A percentile compares a stretch with the other conserved stretches of the same genome.
These are phyloP conservation scores for Alethe castanea DNA, from an alignment of 2,113 vertebrate genomes.

Conservation along the genomic window DNA sequence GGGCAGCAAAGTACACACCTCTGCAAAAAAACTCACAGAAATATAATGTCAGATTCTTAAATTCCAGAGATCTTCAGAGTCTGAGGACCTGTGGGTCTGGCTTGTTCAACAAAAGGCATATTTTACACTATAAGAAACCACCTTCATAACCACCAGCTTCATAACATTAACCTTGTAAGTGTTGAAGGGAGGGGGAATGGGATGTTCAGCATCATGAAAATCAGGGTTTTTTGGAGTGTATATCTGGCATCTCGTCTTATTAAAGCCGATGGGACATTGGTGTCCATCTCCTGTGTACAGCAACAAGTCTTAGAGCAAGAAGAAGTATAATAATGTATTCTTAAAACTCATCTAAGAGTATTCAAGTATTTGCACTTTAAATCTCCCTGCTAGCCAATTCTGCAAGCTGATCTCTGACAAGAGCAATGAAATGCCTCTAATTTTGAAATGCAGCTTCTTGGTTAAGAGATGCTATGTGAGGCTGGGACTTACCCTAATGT, in stretches of 20 bases:
- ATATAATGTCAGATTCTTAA: background rate
- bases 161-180: fast-evolving
- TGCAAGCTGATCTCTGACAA: background rate
- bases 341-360: background rate
- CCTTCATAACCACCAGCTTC: background rate
- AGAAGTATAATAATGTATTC: background rate
- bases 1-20: background rate
- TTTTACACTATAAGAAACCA: background rate
- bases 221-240: background rate
- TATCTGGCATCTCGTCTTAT: background rate
- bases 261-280: background rate
- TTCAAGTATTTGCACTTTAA: background rate
- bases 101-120: background rate
- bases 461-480: background rate
- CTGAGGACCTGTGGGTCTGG: background rate
- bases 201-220: background rate
- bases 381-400: background rate
- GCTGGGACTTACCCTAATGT: background rate
- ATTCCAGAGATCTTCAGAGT: background rate
- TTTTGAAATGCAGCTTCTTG: background rate
- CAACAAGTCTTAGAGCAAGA: background rate
- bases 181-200: background rate
- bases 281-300: background rate
- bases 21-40: background rate
- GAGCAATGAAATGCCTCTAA: background rate